phyloP scores from a whole-genome alignment of 2,888 invertebrate species.

The Teleiodes luculella region DNA sequence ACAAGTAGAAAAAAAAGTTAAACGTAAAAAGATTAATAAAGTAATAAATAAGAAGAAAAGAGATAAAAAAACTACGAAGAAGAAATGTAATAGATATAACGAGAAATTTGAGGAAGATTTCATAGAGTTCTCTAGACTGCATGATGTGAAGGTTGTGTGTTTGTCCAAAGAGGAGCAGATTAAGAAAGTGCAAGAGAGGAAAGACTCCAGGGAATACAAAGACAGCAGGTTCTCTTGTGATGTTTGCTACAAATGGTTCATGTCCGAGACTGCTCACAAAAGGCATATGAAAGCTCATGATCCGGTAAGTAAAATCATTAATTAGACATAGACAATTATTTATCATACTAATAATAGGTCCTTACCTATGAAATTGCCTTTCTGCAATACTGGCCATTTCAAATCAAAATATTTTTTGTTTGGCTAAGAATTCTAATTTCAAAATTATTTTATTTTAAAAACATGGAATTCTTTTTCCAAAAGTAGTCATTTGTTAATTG shows the following conservation, averaged over 20 bases:
- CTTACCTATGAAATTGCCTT: no score
- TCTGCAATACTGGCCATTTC: no score
- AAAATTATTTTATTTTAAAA: no score
- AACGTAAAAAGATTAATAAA: background rate
- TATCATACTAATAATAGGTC: no score
- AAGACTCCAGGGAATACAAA: conserved; percentile 26
- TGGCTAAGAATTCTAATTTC: no score
- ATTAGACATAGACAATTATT: no score
- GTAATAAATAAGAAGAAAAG: background rate
- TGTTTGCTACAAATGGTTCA: conserved; percentile 33
- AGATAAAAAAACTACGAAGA: background rate
- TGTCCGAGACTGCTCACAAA: conserved; percentile 27
- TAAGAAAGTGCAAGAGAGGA: conserved; percentile 29
- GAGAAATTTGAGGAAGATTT: conserved; percentile 8
- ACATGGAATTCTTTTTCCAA: no score
- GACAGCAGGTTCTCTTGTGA: conserved; percentile 33
- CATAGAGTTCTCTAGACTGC: background rate
- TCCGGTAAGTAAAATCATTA: conserved; percentile 31
- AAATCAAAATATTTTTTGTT: no score
- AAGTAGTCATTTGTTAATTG: no score
- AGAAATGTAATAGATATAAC: conserved; percentile 2
- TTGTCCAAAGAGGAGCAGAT: conserved; percentile 25
- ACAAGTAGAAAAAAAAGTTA: background rate
- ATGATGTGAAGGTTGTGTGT: conserved; percentile 1
- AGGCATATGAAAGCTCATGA: conserved; percentile 36